phyloP scores from a whole-genome alignment of 2,113 vertebrate genomes.

The Grammomys surdaster region DNA sequence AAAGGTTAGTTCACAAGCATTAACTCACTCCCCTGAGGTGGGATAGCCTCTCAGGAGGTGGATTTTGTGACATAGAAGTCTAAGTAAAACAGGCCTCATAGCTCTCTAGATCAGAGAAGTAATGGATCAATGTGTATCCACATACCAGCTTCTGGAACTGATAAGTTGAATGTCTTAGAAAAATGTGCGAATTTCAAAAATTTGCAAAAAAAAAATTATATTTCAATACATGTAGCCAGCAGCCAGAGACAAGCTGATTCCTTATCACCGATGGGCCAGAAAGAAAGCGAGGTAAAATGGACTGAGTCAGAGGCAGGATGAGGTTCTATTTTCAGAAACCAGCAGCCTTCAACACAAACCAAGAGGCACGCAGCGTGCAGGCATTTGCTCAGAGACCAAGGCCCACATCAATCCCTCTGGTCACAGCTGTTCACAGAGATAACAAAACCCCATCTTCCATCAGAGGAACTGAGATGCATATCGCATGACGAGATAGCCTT shows the following conservation, averaged over 20 bases:
- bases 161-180: slow-evolving; percentile 36
- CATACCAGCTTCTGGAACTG: slow-evolving; percentile 11
- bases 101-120: not conserved
- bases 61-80: not conserved
- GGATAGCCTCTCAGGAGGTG: not conserved
- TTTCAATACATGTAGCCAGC: not conserved
- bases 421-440: slow-evolving; percentile 69
- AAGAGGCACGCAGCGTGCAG: slow-evolving; percentile 4
- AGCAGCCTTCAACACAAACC: slow-evolving; percentile 43
- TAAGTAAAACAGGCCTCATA: not conserved
- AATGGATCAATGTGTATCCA: not conserved
- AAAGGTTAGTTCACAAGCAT: not conserved
- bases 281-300: slow-evolving; percentile 23
- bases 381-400: not conserved
- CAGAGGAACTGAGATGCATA: slow-evolving; percentile 57
- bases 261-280: slow-evolving; percentile 32
- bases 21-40: not conserved
- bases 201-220: not conserved
- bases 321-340: slow-evolving; percentile 70
- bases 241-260: slow-evolving; percentile 28
- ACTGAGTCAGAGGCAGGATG: slow-evolving; percentile 59
- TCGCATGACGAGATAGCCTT: not conserved
- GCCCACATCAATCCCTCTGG: slow-evolving; percentile 52
- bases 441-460: slow-evolving; percentile 53
- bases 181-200: slow-evolving; percentile 3